Evolutionary conservation across 2,797 vertebrate species (phyloP).

Genomic region (Bryconaethiops microstoma): DNA sequence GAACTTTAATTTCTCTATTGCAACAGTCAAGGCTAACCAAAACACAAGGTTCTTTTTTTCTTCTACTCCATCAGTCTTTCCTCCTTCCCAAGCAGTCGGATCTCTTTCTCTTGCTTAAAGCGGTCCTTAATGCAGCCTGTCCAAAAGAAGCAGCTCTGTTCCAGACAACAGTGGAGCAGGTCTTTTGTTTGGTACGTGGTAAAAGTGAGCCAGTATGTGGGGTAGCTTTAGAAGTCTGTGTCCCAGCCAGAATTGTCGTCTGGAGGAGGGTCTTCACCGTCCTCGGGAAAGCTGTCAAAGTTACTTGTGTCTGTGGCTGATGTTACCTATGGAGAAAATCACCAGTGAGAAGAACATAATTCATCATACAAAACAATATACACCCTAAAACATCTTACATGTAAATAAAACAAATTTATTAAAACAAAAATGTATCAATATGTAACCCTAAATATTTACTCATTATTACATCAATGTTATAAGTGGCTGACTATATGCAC

Average conservation of each 20-base stretch:
- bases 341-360: neutral
- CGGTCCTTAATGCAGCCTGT: constrained; percentile 37
- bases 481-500: no score
- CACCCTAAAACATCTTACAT: no score
- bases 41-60: constrained; percentile 1
- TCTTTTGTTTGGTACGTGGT: constrained; percentile 52
- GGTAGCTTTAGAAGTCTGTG: constrained; percentile 77
- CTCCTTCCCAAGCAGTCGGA: neutral
- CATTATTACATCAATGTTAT: no score
- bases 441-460: no score
- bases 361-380: neutral
- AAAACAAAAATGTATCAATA: no score
- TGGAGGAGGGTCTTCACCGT: constrained; percentile 81
- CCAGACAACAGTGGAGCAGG: constrained; percentile 42
- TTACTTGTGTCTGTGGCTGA: constrained; percentile 89
- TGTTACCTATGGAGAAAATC: constrained; percentile 79
- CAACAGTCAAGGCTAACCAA: constrained; percentile 25
- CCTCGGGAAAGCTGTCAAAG: constrained; percentile 83
- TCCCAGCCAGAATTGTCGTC: constrained; percentile 86
- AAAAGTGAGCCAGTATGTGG: constrained; percentile 71
- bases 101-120: neutral
- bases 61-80: neutral
- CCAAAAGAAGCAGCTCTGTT: constrained; percentile 38
- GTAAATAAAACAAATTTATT: neutral
- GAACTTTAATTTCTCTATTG: constrained; percentile 27